A percentile compares a stretch with the other conserved stretches of the same genome.
Evolutionary conservation across 2,888 invertebrate species (phyloP).

Genomic region (Philonicus albiceps): DNA sequence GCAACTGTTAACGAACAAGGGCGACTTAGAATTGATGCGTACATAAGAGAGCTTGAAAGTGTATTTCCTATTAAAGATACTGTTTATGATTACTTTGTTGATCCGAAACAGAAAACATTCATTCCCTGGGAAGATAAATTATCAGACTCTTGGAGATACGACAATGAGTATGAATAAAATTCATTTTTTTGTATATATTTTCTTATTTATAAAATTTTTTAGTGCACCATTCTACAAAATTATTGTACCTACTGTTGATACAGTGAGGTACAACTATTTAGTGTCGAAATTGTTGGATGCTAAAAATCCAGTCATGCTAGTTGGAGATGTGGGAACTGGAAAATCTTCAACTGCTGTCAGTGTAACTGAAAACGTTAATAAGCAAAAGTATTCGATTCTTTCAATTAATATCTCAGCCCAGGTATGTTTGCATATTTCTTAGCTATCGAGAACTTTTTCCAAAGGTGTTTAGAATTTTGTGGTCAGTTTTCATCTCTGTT

Average conservation of each 20-base stretch:
- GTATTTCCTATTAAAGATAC: conserved; percentile 87
- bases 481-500: too few relatives aligned
- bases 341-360: conserved; percentile 82
- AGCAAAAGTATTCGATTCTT: conserved; percentile 70
- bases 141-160: conserved; percentile 75
- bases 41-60: conserved; percentile 80
- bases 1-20: conserved; percentile 82
- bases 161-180: conserved; percentile 51
- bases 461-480: too few relatives aligned
- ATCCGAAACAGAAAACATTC: conserved; percentile 74
- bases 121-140: conserved; percentile 83
- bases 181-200: not conserved
- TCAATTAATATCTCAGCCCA: conserved; percentile 89
- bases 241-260: conserved; percentile 87
- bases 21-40: conserved; percentile 78
- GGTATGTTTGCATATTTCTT: conserved; percentile 57
- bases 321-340: conserved; percentile 88
- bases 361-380: conserved; percentile 68
- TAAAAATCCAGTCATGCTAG: conserved; percentile 77
- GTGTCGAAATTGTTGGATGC: conserved; percentile 71
- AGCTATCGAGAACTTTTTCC: too few relatives aligned
- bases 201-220: not conserved
- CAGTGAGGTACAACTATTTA: conserved; percentile 81
- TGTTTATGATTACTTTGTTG: conserved; percentile 90
- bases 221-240: conserved; percentile 84